Conservation (phyloP, 2,797 vertebrate genomes). For the Loris lydekkerianus region DNA sequence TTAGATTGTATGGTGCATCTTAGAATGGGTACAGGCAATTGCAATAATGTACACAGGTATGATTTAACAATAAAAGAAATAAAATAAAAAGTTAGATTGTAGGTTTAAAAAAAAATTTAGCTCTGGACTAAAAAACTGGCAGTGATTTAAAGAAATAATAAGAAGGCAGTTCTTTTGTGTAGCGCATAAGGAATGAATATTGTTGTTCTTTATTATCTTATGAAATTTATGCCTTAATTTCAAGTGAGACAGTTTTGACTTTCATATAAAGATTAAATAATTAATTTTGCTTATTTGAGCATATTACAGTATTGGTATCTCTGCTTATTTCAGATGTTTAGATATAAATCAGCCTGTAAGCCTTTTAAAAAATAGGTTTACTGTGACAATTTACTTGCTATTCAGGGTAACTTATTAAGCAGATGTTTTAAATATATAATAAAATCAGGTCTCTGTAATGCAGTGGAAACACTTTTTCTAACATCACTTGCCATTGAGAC, state of each 20-base stretch:
- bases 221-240: background rate
- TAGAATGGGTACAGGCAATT: too few relatives aligned
- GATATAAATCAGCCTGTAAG: background rate
- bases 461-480: background rate
- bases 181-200: background rate
- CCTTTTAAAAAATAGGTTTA: background rate
- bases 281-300: constrained; percentile 28
- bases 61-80: too few relatives aligned
- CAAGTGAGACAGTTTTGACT: constrained; percentile 5
- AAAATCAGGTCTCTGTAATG: background rate
- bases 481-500: background rate
- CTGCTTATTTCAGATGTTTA: background rate
- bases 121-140: background rate
- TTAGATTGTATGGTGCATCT: background rate
- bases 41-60: too few relatives aligned
- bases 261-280: background rate
- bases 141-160: background rate
- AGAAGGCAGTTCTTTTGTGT: background rate
- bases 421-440: background rate
- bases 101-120: background rate
- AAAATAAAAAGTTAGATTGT: background rate
- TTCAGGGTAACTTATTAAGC: background rate
- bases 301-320: background rate
- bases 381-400: background rate
- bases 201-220: background rate